Percentiles rank a stretch among this genome's conserved stretches.
Evolutionary conservation across 2,113 vertebrate species (phyloP).

Genomic region (Mohoua ochrocephala): DNA sequence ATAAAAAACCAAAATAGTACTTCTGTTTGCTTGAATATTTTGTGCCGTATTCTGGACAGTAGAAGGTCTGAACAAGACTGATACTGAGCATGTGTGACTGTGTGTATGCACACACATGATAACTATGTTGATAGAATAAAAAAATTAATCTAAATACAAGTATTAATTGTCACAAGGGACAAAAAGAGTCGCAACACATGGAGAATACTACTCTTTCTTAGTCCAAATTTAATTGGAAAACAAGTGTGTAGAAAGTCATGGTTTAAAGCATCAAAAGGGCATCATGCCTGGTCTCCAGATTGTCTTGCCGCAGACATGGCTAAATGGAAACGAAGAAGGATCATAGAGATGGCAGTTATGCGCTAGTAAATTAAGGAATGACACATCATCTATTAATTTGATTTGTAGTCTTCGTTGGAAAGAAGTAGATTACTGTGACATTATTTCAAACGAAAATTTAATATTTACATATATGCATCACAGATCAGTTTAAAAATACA

Average conservation of each 20-base stretch:
- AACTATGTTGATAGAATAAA: background rate
- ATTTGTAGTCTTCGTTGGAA: background rate
- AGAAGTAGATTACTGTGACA: background rate
- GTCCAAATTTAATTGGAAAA: background rate
- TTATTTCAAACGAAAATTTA: background rate
- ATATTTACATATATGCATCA: background rate
- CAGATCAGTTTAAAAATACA: background rate
- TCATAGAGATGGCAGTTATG: background rate
- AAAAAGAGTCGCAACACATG: background rate
- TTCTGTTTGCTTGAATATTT: background rate
- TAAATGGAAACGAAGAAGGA: background rate
- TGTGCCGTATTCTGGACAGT: background rate
- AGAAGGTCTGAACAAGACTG: background rate
- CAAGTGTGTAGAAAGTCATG: background rate
- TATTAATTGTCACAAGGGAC: background rate
- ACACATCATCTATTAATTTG: background rate
- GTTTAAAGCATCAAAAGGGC: background rate
- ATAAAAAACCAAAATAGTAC: background rate
- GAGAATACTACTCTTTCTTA: background rate
- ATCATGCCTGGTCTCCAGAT: background rate
- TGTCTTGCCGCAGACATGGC: background rate
- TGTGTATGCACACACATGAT: background rate
- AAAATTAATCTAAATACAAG: background rate
- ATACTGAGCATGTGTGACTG: background rate
- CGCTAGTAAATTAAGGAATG: background rate